Conservation (phyloP, 2,888 invertebrate species). For the Hipparchia semele region DNA sequence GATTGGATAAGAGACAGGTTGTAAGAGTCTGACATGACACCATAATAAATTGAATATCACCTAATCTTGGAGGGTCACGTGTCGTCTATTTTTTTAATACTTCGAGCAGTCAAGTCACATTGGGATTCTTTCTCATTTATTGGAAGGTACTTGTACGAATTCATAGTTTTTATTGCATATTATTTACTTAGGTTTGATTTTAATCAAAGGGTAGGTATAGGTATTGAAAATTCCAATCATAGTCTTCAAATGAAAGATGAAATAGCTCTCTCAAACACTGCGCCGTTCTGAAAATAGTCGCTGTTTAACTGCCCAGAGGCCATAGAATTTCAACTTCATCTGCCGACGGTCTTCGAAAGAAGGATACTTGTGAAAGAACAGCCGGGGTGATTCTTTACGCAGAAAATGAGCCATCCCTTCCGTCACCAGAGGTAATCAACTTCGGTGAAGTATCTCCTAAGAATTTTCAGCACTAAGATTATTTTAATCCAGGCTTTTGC, state of each 20-base stretch:
- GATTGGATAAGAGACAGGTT: conserved; percentile 34
- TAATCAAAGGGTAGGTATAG: not conserved
- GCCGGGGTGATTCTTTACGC: too few relatives aligned
- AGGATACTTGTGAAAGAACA: too few relatives aligned
- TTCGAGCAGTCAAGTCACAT: not conserved
- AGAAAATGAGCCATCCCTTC: too few relatives aligned
- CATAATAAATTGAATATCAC: conserved; percentile 33
- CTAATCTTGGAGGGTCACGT: conserved; percentile 27
- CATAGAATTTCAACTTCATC: too few relatives aligned
- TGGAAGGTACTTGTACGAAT: not conserved
- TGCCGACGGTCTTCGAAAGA: too few relatives aligned
- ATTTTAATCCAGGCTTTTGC: too few relatives aligned
- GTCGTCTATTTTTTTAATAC: not conserved
- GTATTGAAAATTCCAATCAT: not conserved
- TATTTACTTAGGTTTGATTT: not conserved
- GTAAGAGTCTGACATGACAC: conserved; percentile 28
- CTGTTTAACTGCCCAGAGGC: too few relatives aligned
- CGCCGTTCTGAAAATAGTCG: too few relatives aligned
- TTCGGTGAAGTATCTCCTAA: too few relatives aligned
- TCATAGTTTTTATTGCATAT: not conserved
- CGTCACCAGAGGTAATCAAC: too few relatives aligned
- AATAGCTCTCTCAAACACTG: not conserved
- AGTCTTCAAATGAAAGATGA: not conserved
- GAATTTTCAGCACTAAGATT: too few relatives aligned
- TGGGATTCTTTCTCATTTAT: not conserved